Evolutionary conservation across 2,113 vertebrate genomes (phyloP), one percentile per base, ranked within the genome.

Genomic region (Amblyopsis rosae): DNA sequence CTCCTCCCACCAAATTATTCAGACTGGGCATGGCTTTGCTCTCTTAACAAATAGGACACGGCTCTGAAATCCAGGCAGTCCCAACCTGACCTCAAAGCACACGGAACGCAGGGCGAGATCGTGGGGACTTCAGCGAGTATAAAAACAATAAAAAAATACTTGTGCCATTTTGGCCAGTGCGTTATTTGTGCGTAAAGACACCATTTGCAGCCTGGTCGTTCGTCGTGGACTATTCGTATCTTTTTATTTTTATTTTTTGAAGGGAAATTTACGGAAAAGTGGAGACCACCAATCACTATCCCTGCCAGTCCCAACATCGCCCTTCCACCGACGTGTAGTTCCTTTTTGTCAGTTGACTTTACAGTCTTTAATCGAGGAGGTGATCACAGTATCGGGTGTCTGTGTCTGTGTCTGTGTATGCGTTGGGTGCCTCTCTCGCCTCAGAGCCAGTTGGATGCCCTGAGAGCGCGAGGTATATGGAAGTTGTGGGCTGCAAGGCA

Each of bases 1-100:
- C 97, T 96, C 96, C 96, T 98, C 97, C 96, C 96, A 94, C 97
- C 94, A 94, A 95, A 96, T 96, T 95, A 98, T 95, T 95, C 96
- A 93, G 94, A 95, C 96, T 96, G 96, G 96, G 96, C 94, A 96
- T 95, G 96, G 95, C 95, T 93, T 93, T 95, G 93, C 91, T 93
- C 94, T 93, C 93, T 92, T 93, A 94, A 96, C 96, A 98, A 96
- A 97, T 97, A 96, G 95, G 94, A 95, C 96, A 89, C 94, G 91
- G 95, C 94, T 92, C 91, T 89, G 86, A 92, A 92, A 93, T 93
- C 91, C 92, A 91, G 93, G 93, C 96, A 97, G 95, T 96, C 95
- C 94, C 95, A 94, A 94, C 92, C 93, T 95, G 93, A 96, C 95
- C 95, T 93, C 93, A 94, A 90, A 94, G 94, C 94, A 90, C 93